phyloP scores from a whole-genome alignment of 2,888 invertebrate species.

The Icerya purchasi region DNA sequence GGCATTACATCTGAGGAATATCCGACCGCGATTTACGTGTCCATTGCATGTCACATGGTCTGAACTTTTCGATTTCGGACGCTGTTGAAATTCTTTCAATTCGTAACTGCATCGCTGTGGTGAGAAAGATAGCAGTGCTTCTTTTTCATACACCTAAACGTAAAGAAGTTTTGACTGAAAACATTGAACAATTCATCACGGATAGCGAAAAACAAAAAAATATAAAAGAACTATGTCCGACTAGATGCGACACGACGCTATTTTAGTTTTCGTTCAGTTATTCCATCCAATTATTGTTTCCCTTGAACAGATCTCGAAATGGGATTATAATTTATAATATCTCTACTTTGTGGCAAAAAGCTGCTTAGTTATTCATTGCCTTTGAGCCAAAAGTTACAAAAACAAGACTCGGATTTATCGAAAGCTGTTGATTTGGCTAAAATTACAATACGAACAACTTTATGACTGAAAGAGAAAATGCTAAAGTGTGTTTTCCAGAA shows the following conservation, averaged over 20 bases:
- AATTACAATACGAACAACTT: too few species aligned
- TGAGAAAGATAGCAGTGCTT: background rate
- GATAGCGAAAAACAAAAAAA: background rate
- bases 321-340: too few species aligned
- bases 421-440: too few species aligned
- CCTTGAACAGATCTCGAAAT: background rate
- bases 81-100: background rate
- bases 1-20: background rate
- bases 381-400: too few species aligned
- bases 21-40: background rate
- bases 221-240: background rate
- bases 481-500: too few species aligned
- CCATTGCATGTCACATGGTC: background rate
- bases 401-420: too few species aligned
- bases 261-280: background rate
- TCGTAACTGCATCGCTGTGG: background rate
- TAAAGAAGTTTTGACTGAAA: background rate
- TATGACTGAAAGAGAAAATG: too few species aligned
- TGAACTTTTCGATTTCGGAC: background rate
- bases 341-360: too few species aligned
- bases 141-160: background rate
- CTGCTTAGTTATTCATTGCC: too few species aligned
- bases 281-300: background rate
- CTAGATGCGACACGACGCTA: background rate
- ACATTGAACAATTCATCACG: background rate